Conservation (phyloP, 2,797 vertebrate genomes). For the Sebastes hopkinsi region DNA sequence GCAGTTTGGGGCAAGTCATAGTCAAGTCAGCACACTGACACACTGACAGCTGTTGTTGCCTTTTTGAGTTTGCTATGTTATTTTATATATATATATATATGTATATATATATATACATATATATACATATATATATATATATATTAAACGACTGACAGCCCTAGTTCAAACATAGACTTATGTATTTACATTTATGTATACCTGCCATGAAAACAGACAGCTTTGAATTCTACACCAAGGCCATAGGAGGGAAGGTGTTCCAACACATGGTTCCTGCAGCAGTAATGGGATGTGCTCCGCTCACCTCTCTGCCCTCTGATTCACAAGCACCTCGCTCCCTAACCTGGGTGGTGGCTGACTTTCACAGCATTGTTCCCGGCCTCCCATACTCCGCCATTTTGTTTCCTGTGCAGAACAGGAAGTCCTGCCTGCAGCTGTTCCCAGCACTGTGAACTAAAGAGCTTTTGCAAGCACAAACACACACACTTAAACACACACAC, state of each 20-base stretch:
- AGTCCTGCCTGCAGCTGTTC: slow-evolving; percentile 78
- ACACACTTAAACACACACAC: slow-evolving; percentile 7
- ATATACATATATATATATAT: too few relatives aligned
- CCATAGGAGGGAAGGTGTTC: slow-evolving; percentile 35
- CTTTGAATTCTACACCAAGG: slow-evolving; percentile 37
- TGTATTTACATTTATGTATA: background rate
- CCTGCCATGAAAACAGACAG: slow-evolving; percentile 13
- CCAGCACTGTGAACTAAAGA: slow-evolving; percentile 67
- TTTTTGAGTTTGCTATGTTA: too few relatives aligned
- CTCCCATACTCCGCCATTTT: slow-evolving; percentile 72
- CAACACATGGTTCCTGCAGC: slow-evolving; percentile 37
- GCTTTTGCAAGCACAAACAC: slow-evolving; percentile 30
- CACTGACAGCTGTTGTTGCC: too few relatives aligned
- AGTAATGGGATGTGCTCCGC: slow-evolving; percentile 45
- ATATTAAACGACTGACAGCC: too few relatives aligned
- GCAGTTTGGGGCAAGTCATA: too few relatives aligned
- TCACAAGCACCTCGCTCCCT: slow-evolving; percentile 64
- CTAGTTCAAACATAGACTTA: background rate
- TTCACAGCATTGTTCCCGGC: slow-evolving; percentile 83
- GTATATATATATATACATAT: too few relatives aligned
- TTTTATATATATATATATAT: too few relatives aligned
- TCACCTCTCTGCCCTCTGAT: slow-evolving; percentile 56
- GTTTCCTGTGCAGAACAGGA: slow-evolving; percentile 78
- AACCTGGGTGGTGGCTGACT: slow-evolving; percentile 80
- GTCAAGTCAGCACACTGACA: too few relatives aligned